Conservation (phyloP, 2,888 invertebrate species). For the Monoplex corrugatus region DNA sequence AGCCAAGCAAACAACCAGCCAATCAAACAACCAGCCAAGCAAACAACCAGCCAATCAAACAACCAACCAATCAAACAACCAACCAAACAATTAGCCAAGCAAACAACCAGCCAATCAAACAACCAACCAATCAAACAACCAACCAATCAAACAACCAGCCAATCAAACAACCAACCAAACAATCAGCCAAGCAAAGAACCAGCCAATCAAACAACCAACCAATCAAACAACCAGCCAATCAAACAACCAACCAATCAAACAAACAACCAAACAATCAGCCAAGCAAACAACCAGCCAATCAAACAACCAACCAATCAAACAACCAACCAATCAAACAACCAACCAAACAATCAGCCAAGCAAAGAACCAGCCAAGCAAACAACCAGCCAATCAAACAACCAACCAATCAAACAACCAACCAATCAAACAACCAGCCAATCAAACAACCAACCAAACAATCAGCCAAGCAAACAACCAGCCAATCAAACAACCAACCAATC, state of each 20-base stretch:
- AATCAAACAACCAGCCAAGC: neutral
- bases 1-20: too few species aligned
- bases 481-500: too few species aligned
- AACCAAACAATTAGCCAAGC: neutral
- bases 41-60: neutral
- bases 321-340: neutral
- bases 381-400: too few species aligned
- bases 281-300: neutral
- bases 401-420: too few species aligned
- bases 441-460: neutral
- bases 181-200: too few species aligned
- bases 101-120: too few species aligned
- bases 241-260: neutral
- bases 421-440: neutral
- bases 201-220: too few species aligned
- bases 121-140: neutral
- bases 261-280: neutral
- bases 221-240: neutral
- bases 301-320: too few species aligned
- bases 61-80: neutral
- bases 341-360: neutral
- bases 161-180: neutral
- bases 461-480: neutral
- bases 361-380: neutral
- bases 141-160: neutral